A percentile compares a stretch with the other conserved stretches of the same genome.
These are phyloP conservation scores for Euproctis similis DNA, from an alignment of 2,888 invertebrate species.

Conservation along the genomic window DNA sequence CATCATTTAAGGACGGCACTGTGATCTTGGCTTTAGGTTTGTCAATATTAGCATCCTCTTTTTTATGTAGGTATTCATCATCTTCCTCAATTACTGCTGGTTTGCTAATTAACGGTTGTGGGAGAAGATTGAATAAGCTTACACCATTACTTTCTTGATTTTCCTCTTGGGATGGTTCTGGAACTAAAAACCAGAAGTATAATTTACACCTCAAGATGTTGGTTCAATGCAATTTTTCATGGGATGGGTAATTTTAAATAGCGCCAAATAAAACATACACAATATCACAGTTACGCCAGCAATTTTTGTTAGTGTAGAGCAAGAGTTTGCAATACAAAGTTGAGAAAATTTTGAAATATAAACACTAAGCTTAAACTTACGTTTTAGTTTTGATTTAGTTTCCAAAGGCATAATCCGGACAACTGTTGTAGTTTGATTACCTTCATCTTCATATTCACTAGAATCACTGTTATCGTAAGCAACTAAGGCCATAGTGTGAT, in stretches of 20 bases:
- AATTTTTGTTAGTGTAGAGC: too few species aligned
- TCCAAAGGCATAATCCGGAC: too few species aligned
- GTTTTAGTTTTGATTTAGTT: constrained; percentile 15
- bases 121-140: constrained; percentile 57
- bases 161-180: constrained; percentile 11
- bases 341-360: too few species aligned
- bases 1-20: constrained; percentile 81
- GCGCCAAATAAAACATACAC: too few species aligned
- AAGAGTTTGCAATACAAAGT: too few species aligned
- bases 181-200: constrained; percentile 5
- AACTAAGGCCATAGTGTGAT: constrained; percentile 74
- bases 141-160: constrained; percentile 13
- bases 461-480: constrained; percentile 77
- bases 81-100: constrained; percentile 70
- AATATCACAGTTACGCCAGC: too few species aligned
- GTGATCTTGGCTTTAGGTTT: constrained; percentile 78
- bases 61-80: constrained; percentile 79
- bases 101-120: constrained; percentile 61
- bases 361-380: too few species aligned
- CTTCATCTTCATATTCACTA: constrained; percentile 55
- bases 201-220: too few species aligned
- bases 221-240: too few species aligned
- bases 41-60: constrained; percentile 47
- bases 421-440: constrained; percentile 26
- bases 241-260: too few species aligned